Percentiles rank a stretch among this genome's conserved stretches.
Conservation (phyloP, 2,113 vertebrate species). For the Oxyura jamaicensis region DNA sequence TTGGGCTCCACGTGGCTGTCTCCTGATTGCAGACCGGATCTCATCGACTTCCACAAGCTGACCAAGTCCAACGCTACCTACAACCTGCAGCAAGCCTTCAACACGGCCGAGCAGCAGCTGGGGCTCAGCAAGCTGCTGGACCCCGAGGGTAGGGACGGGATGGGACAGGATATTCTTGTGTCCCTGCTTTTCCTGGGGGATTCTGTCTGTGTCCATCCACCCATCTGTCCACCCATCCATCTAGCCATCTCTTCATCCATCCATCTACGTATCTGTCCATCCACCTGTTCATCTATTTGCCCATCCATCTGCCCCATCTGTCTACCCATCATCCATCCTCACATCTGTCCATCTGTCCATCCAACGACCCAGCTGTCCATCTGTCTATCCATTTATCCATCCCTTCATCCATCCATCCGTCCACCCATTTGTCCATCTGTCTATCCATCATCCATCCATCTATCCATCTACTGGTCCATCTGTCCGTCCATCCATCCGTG, state of each 20-base stretch:
- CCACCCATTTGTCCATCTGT: rapidly evolving
- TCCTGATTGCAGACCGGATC: conserved; percentile 81
- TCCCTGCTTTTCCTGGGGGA: neutral
- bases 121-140: conserved; percentile 93
- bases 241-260: neutral
- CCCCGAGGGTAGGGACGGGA: conserved; percentile 83
- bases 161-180: no score
- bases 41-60: conserved; percentile 92
- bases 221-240: rapidly evolving
- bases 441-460: rapidly evolving
- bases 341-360: rapidly evolving
- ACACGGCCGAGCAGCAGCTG: conserved; percentile 89
- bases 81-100: conserved; percentile 95
- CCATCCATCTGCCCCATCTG: neutral
- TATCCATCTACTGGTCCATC: neutral
- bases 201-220: rapidly evolving
- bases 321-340: neutral
- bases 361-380: no score
- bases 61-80: conserved; percentile 92
- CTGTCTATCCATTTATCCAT: no score
- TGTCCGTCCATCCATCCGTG: neutral
- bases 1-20: neutral
- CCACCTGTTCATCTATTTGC: neutral
- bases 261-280: neutral
- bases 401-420: no score